These are phyloP conservation scores for Frieseomelitta varia DNA, from an alignment of 1,140 invertebrate species.

Conservation along the genomic window DNA sequence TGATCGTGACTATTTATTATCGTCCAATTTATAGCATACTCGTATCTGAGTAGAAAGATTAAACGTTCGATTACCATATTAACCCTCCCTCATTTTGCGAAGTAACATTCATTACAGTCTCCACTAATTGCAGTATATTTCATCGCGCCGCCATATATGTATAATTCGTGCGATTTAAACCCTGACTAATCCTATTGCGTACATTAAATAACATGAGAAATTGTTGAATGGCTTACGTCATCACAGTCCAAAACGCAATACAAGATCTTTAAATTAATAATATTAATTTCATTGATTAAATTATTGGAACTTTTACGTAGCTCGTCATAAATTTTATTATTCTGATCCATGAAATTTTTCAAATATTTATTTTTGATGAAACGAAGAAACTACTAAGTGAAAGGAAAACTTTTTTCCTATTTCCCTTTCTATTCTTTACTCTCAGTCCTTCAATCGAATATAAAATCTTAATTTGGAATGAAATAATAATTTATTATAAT, in stretches of 20 bases:
- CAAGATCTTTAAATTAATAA: not conserved
- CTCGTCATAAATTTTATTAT: not conserved
- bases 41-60: slow-evolving; percentile 39
- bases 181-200: not conserved
- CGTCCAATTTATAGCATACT: slow-evolving; percentile 8
- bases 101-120: slow-evolving; percentile 30
- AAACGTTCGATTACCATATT: slow-evolving; percentile 47
- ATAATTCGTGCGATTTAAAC: slow-evolving; percentile 34
- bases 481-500: too few species aligned
- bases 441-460: too few species aligned
- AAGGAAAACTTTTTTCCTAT: not conserved
- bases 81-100: slow-evolving; percentile 16
- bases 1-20: not conserved
- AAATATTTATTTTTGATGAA: not conserved
- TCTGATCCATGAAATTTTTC: not conserved
- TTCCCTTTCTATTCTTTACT: too few species aligned
- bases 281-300: not conserved
- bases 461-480: too few species aligned
- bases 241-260: not conserved
- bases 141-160: slow-evolving; percentile 29
- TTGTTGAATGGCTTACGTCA: slow-evolving; percentile 5
- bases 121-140: slow-evolving; percentile 38
- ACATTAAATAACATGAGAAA: slow-evolving; percentile 21
- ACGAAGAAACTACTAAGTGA: not conserved
- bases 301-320: not conserved